Evolutionary conservation across 2,113 vertebrate species (phyloP).

Genomic region (Condylura cristata): DNA sequence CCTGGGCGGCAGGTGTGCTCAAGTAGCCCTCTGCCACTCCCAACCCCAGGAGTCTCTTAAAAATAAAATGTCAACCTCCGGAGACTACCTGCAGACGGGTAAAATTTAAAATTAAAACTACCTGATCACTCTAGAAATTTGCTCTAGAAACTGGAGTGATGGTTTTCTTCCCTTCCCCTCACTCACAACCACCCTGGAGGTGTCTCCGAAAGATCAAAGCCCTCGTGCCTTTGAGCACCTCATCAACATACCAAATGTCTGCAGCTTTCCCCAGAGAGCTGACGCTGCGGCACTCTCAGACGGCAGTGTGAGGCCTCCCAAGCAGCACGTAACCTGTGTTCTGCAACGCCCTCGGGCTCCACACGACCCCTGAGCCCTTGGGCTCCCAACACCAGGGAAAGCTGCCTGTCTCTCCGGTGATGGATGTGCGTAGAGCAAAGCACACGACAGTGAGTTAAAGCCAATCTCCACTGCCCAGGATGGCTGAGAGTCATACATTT

Average conservation of each 20-base stretch:
- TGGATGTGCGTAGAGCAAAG: neutral
- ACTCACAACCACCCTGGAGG: no score
- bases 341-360: fast-evolving
- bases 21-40: neutral
- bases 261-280: neutral
- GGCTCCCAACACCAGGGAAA: neutral
- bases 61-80: neutral
- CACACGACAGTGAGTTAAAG: neutral
- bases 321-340: neutral
- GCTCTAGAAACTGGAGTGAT: neutral
- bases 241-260: neutral
- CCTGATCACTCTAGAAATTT: neutral
- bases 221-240: neutral
- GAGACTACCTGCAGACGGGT: neutral
- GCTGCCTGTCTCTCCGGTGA: neutral
- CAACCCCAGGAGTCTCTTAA: neutral
- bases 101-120: slow-evolving; percentile 12
- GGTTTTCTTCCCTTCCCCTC: neutral
- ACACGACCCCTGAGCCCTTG: neutral
- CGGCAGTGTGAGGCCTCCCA: neutral
- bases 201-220: neutral
- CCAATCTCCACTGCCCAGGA: neutral
- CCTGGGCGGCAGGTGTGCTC: neutral
- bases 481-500: neutral
- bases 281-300: neutral